Evolutionary conservation across 1,140 invertebrate species (phyloP).

Genomic region (Eueides isabella): DNA sequence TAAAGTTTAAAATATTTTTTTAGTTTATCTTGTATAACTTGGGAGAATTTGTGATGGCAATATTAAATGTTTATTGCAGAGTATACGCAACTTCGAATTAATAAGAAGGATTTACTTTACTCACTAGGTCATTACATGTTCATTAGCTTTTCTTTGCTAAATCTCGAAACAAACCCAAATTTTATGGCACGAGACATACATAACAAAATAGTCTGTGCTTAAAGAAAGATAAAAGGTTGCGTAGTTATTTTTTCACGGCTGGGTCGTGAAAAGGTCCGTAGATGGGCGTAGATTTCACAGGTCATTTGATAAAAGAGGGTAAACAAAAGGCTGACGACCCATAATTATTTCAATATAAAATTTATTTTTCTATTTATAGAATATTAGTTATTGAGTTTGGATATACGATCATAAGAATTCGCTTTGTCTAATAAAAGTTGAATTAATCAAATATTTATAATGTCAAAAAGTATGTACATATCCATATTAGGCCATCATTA

Average conservation of each 20-base stretch:
- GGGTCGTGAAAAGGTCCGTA: conserved; percentile 41
- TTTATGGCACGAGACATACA: conserved; percentile 13
- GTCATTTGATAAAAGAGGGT: conserved; percentile 52
- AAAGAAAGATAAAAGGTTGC: conserved; percentile 41
- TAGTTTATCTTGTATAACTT: neutral
- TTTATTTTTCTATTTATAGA: conserved; percentile 3
- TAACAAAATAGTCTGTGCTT: conserved; percentile 33
- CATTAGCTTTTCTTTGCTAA: conserved; percentile 24
- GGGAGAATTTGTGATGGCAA: neutral
- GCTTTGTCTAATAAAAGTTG: neutral
- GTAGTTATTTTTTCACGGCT: conserved; percentile 43
- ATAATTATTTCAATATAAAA: conserved; percentile 8
- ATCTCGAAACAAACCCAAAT: conserved; percentile 15
- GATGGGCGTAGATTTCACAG: conserved; percentile 47
- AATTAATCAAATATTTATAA: neutral
- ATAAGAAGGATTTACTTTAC: neutral
- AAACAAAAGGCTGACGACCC: conserved; percentile 37
- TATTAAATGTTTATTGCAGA: conserved; percentile 3
- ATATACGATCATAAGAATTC: neutral
- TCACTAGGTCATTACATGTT: conserved; percentile 14
- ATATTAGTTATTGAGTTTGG: neutral
- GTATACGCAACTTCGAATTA: neutral
- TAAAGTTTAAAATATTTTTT: neutral
- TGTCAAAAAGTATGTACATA: neutral
- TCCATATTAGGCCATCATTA: too few species aligned